Base-by-base conservation (phyloP, 2,888 invertebrate species). In the Eupithecia exiguata region DNA sequence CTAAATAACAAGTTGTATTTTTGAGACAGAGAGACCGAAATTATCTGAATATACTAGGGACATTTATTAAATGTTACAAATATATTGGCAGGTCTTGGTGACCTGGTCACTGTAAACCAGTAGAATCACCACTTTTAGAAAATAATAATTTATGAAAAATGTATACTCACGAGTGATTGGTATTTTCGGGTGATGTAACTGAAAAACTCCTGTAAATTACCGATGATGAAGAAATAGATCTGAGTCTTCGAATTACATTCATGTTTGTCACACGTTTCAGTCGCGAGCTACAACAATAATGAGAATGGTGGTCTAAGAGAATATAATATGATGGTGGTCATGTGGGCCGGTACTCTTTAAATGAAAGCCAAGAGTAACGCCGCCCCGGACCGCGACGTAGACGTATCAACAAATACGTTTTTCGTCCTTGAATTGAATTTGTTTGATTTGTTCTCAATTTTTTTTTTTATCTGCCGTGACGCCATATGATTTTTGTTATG, bases 161-260 rank as follows among this genome's bases (percentile, higher is more conserved):
- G 12, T 0, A 38, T 67, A 92, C 93, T 91, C 83, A 94, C 93
- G 90, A 89, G 82, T 91, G 86, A 76, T 82, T 86, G 49, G 88
- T 87, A 82, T 90, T 88, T 77, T 86, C 83, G 68, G 79, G 72
- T 21, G 89, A 70, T 58, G 92, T 88, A 72, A 88, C 84, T 1
- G 92, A 93, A 75, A 93, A 91, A 62, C 81, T 87, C 79, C 90
- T 88, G 68, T 79, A 76, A 49, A 85, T 69, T 53, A 81, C 84
- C 66, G 85, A 78, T n/a, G 81, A 72, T 53, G 81, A 71, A 72
- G 80, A 77, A 68, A 86, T 74, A 36, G 76, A 78, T 53, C 81
- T 77, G 70, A 89, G 71, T 78, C 84, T 88, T 68, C 84, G 77
- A 72, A 89, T 73, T 38, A 87, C 84, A 84, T 88, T 91, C 92